Percentiles rank a stretch among this genome's conserved stretches.
Evolutionary conservation across 2,113 vertebrate genomes (phyloP).

Genomic region (Rhinoderma darwinii): DNA sequence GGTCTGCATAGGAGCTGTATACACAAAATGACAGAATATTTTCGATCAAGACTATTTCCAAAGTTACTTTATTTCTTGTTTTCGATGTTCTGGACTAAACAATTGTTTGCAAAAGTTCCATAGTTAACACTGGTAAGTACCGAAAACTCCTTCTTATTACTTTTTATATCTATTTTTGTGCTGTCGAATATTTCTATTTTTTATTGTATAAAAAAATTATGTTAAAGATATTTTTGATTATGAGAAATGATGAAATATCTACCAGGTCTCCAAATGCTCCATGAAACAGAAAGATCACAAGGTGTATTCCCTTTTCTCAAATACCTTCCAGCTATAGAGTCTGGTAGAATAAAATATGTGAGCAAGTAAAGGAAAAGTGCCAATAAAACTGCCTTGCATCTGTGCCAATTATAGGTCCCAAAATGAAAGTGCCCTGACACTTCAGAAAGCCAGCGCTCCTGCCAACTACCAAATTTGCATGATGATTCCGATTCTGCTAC

Average conservation of each 20-base stretch:
- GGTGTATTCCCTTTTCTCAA: constrained; percentile 7
- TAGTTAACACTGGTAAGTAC: too few species aligned
- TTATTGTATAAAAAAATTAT: neutral
- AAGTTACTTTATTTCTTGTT: too few species aligned
- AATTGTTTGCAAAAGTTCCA: too few species aligned
- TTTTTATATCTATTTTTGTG: too few species aligned
- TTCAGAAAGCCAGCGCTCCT: constrained; percentile 39
- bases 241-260: neutral
- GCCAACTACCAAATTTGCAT: constrained; percentile 58
- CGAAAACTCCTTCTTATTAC: too few species aligned
- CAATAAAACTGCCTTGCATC: constrained; percentile 54
- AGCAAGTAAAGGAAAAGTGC: constrained; percentile 52
- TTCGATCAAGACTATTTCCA: too few species aligned
- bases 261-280: neutral
- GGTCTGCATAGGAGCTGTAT: too few species aligned
- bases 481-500: constrained; percentile 52
- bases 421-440: constrained; percentile 56
- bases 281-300: constrained; percentile 35
- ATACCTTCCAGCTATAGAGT: constrained; percentile 36
- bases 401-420: constrained; percentile 57
- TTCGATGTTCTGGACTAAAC: too few species aligned
- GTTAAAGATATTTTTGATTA: constrained; percentile 17
- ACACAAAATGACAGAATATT: too few species aligned
- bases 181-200: too few species aligned
- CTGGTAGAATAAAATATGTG: constrained; percentile 54